Conservation (phyloP, 1,140 invertebrate genomes). For the Heliconius nattereri region DNA sequence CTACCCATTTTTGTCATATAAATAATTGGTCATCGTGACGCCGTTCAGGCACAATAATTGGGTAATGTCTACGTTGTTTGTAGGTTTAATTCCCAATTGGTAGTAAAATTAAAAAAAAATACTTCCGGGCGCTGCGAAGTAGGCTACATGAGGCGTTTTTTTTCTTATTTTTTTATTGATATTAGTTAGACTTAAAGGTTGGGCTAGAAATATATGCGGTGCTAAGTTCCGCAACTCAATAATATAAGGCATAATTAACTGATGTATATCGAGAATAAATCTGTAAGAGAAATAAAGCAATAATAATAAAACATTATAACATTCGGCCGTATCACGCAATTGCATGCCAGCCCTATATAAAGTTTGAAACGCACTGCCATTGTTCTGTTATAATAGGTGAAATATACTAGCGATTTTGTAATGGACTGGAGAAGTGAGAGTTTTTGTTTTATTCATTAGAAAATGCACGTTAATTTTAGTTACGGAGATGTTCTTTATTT, state of each 20-base stretch:
- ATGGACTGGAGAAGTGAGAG: constrained; percentile 3
- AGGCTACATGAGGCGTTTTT: too few relatives aligned
- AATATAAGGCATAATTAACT: neutral
- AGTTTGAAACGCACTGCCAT: constrained; percentile 20
- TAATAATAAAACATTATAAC: neutral
- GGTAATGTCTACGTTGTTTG: neutral
- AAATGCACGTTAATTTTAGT: neutral
- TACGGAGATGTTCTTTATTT: constrained; percentile 6
- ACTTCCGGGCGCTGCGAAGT: too few relatives aligned
- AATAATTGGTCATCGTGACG: neutral
- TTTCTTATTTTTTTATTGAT: too few relatives aligned
- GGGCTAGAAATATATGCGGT: neutral
- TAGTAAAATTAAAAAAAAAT: too few relatives aligned
- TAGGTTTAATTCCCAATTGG: too few relatives aligned
- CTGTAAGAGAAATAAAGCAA: neutral
- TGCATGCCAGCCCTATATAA: constrained; percentile 48
- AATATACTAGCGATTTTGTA: constrained; percentile 1
- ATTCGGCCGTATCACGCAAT: constrained; percentile 52
- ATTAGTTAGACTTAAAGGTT: too few relatives aligned
- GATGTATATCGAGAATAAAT: neutral
- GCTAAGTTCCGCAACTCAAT: neutral
- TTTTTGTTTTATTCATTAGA: neutral
- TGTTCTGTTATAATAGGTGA: constrained; percentile 1
- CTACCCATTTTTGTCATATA: constrained; percentile 62
- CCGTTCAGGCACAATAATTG: neutral